Evolutionary conservation across 2,797 vertebrate species (phyloP).

Genomic region (Karalla daura): DNA sequence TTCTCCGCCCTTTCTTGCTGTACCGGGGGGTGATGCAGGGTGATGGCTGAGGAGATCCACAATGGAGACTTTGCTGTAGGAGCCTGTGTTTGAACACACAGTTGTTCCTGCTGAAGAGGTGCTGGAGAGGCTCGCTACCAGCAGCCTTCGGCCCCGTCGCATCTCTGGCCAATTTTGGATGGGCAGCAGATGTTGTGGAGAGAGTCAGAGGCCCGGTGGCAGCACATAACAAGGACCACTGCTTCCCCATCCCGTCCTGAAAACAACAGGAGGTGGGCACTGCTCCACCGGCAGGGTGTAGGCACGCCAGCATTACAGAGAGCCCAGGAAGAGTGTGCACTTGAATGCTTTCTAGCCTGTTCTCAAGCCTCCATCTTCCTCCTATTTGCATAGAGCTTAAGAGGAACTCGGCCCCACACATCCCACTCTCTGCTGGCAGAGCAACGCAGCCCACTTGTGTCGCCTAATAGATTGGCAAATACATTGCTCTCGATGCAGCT

Average conservation of each 20-base stretch:
- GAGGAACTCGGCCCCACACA: slow-evolving; percentile 64
- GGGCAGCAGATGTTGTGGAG: slow-evolving; percentile 75
- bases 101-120: slow-evolving; percentile 49
- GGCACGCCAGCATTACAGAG: slow-evolving; percentile 54
- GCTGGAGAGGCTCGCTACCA: slow-evolving; percentile 46
- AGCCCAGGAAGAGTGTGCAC: slow-evolving; percentile 57
- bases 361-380: slow-evolving; percentile 66
- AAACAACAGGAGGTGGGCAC: slow-evolving; percentile 70
- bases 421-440: slow-evolving; percentile 76
- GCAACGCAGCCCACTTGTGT: slow-evolving; percentile 77
- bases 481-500: slow-evolving; percentile 68
- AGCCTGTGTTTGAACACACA: slow-evolving; percentile 86
- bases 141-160: slow-evolving; percentile 67
- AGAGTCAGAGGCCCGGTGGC: slow-evolving; percentile 58
- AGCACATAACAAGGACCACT: slow-evolving; percentile 46
- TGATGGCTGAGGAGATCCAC: slow-evolving; percentile 88
- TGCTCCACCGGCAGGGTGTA: slow-evolving; percentile 54
- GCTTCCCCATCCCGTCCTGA: slow-evolving; percentile 62
- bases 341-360: slow-evolving; percentile 55
- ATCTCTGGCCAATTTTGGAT: slow-evolving; percentile 77
- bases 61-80: slow-evolving; percentile 86
- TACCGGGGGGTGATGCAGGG: slow-evolving; percentile 84
- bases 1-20: slow-evolving; percentile 90
- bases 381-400: slow-evolving; percentile 83
- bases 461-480: slow-evolving; percentile 87